These are phyloP conservation scores for Drosophila pseudoananassae DNA, from an alignment of 1,140 invertebrate genomes.

Conservation along the genomic window DNA sequence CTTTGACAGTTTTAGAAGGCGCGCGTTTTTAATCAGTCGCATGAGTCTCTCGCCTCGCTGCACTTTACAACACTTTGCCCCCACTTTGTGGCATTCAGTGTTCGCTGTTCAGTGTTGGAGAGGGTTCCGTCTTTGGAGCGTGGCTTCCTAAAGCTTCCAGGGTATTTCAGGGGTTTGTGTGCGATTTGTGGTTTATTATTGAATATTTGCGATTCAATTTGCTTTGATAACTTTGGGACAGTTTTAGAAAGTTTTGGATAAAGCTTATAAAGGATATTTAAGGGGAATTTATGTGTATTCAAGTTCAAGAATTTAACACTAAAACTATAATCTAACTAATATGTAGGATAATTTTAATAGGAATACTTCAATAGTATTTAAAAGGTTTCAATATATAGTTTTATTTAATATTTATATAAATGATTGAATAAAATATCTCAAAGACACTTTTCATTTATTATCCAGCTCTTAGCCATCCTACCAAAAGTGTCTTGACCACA, in stretches of 20 bases:
- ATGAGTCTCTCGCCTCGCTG: slow-evolving; percentile 61
- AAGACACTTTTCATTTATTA: not conserved
- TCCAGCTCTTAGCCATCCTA: not conserved
- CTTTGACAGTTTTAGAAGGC: slow-evolving; percentile 76
- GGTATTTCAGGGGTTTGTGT: slow-evolving; percentile 9
- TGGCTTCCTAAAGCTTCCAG: not conserved
- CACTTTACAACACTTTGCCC: slow-evolving; percentile 56
- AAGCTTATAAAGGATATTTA: not conserved
- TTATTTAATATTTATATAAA: no score
- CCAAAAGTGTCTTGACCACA: slow-evolving; percentile 6
- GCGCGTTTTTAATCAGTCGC: slow-evolving; percentile 75
- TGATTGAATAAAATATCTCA: not conserved
- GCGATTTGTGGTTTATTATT: slow-evolving; percentile 41
- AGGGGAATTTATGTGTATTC: no score
- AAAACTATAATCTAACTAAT: no score
- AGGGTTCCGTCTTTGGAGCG: not conserved
- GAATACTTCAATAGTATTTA: no score
- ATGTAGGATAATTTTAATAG: no score
- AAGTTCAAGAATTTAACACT: no score
- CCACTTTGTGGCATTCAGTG: slow-evolving; percentile 13
- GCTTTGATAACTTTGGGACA: not conserved
- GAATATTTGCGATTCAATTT: slow-evolving; percentile 35
- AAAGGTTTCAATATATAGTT: no score
- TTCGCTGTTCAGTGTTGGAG: slow-evolving; percentile 6
- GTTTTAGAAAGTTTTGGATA: not conserved